phyloP scores from a whole-genome alignment of 2,888 invertebrate species.

The Neoscelio sp. region DNA sequence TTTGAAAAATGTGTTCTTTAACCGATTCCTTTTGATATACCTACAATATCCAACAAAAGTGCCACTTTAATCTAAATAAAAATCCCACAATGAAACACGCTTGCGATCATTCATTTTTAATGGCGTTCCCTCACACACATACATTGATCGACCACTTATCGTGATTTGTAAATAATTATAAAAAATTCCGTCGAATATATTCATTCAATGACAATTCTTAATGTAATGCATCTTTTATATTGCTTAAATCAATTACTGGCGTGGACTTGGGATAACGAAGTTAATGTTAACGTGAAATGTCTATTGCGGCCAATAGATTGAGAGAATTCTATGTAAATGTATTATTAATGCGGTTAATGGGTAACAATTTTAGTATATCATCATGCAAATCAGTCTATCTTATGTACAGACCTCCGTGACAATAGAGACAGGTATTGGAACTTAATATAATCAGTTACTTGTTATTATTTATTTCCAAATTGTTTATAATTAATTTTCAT shows the following conservation, averaged over 20 bases:
- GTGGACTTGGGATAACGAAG: conserved; percentile 1
- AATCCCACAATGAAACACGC: conserved; percentile 17
- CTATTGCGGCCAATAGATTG: conserved; percentile 5
- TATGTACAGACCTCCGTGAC: background rate
- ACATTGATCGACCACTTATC: conserved; percentile 16
- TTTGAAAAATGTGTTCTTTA: too few relatives aligned
- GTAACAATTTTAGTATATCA: conserved; percentile 32
- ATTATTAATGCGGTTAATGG: conserved; percentile 31
- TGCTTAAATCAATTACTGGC: conserved; percentile 8
- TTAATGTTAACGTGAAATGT: conserved; percentile 14
- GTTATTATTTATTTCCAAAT: too few relatives aligned
- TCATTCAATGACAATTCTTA: conserved; percentile 1
- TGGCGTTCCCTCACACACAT: conserved; percentile 14
- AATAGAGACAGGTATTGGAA: conserved; percentile 9
- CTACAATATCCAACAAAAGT: conserved; percentile 18
- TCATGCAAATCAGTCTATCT: conserved; percentile 44
- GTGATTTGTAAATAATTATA: conserved; percentile 1
- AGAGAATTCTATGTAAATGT: conserved; percentile 22
- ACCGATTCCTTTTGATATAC: too few relatives aligned
- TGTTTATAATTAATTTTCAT: too few relatives aligned
- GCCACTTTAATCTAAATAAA: too few relatives aligned
- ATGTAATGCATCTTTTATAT: background rate
- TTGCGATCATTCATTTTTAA: conserved; percentile 14
- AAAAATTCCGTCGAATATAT: background rate
- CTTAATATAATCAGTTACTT: too few relatives aligned